phyloP scores from a whole-genome alignment of 2,113 vertebrate genomes.

The Otis tarda region DNA sequence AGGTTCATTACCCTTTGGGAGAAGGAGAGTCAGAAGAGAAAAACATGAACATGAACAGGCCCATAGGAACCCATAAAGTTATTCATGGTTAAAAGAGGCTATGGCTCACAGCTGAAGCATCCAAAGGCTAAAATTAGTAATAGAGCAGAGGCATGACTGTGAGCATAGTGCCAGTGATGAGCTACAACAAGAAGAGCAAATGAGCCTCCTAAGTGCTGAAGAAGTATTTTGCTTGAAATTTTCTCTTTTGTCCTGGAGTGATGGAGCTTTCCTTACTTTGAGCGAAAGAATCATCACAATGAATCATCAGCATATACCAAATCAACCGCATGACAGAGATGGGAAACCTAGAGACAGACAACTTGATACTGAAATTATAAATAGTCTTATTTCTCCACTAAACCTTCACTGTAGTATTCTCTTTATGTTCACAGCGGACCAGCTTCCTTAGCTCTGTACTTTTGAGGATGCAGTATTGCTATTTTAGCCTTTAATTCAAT shows the following conservation, averaged over 20 bases:
- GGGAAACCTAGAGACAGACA: not conserved
- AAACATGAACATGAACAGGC: not conserved
- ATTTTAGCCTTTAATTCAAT: not conserved
- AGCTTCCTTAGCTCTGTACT: not conserved
- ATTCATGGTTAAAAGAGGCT: conserved; percentile 18
- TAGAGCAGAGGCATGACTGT: not conserved
- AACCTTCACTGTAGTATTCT: not conserved
- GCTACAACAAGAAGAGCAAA: not conserved
- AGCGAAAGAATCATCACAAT: not conserved
- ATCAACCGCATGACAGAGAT: not conserved
- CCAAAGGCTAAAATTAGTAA: conserved; percentile 37
- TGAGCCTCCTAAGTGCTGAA: not conserved
- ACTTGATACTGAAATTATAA: not conserved
- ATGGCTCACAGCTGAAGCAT: not conserved
- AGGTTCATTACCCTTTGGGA: not conserved
- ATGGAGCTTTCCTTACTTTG: not conserved
- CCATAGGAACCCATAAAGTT: not conserved
- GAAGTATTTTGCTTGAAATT: not conserved
- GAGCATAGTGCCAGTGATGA: not conserved
- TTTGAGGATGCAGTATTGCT: not conserved
- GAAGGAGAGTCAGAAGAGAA: conserved; percentile 6
- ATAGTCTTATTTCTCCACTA: not conserved
- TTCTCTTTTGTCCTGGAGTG: not conserved
- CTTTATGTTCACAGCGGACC: not conserved
- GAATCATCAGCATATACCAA: not conserved